A percentile compares a stretch with the other conserved stretches of the same genome.
These are phyloP conservation scores for Virgularia gustaviana DNA, from an alignment of 92 coral and sea anemone species.

Conservation along the genomic window DNA sequence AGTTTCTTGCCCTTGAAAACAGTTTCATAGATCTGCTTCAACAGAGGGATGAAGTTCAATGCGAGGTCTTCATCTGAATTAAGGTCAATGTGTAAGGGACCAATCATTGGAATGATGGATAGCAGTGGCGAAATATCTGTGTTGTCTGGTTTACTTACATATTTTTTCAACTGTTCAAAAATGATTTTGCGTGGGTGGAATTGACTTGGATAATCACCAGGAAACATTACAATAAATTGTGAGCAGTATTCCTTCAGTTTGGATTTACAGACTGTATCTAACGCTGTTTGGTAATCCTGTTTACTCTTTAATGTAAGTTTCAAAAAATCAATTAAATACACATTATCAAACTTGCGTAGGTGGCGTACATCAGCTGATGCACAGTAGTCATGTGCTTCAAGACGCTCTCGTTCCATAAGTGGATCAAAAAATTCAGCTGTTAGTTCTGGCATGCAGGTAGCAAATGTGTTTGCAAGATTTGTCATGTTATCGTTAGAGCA, in stretches of 20 bases:
- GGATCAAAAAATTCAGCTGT: conserved; percentile 50
- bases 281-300: conserved; percentile 48
- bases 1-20: conserved; percentile 37
- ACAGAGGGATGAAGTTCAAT: conserved; percentile 1
- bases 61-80: conserved; percentile 43
- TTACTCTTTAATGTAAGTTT: conserved; percentile 41
- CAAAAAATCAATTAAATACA: conserved; percentile 44
- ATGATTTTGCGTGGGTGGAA: conserved; percentile 47
- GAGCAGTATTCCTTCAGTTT: conserved; percentile 39
- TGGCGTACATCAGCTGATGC: conserved; percentile 33
- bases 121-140: conserved; percentile 5
- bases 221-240: conserved; percentile 49
- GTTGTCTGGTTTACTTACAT: background rate
- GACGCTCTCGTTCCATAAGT: conserved; percentile 40
- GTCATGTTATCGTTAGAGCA: conserved; percentile 11
- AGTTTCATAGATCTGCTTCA: conserved; percentile 28
- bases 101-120: conserved; percentile 45
- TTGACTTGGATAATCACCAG: conserved; percentile 58
- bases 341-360: conserved; percentile 45
- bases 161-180: background rate
- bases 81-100: conserved; percentile 43
- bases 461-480: conserved; percentile 33
- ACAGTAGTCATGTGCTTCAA: conserved; percentile 58
- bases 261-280: conserved; percentile 35
- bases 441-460: conserved; percentile 48